phyloP scores from a whole-genome alignment of 2,113 vertebrate species.

The Chaetorhynchus papuensis region DNA sequence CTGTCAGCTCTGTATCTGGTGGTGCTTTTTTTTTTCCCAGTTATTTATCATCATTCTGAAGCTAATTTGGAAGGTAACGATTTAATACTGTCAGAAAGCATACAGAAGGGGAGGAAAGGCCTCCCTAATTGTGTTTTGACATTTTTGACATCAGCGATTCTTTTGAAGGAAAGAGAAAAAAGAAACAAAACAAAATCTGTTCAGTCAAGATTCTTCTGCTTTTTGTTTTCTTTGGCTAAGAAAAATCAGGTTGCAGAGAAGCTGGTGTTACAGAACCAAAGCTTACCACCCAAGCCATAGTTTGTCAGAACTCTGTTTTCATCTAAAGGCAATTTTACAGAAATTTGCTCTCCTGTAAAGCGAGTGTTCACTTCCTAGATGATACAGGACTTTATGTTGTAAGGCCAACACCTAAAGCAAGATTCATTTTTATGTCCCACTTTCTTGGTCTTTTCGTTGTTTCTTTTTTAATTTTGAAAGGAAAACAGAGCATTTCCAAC shows the following conservation, averaged over 20 bases:
- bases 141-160: background rate
- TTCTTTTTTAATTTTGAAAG: background rate
- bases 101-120: background rate
- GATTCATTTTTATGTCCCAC: background rate
- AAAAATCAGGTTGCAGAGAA: background rate
- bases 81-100: conserved; percentile 22
- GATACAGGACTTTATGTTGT: background rate
- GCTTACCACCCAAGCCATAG: background rate
- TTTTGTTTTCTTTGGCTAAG: background rate
- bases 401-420: background rate
- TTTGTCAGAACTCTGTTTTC: background rate
- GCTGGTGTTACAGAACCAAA: background rate
- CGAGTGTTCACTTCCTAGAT: background rate
- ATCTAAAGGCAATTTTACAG: background rate
- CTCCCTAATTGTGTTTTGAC: conserved; percentile 45
- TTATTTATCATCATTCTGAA: conserved; percentile 25
- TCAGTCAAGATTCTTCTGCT: background rate
- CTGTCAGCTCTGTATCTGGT: background rate
- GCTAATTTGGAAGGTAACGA: background rate
- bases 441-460: background rate
- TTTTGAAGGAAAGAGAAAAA: conserved; percentile 3
- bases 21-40: background rate
- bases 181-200: conserved; percentile 32
- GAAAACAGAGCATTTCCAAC: background rate
- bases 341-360: background rate